Evolutionary conservation across 2,888 invertebrate genomes (phyloP).

Genomic region (Cheilosia variabilis): DNA sequence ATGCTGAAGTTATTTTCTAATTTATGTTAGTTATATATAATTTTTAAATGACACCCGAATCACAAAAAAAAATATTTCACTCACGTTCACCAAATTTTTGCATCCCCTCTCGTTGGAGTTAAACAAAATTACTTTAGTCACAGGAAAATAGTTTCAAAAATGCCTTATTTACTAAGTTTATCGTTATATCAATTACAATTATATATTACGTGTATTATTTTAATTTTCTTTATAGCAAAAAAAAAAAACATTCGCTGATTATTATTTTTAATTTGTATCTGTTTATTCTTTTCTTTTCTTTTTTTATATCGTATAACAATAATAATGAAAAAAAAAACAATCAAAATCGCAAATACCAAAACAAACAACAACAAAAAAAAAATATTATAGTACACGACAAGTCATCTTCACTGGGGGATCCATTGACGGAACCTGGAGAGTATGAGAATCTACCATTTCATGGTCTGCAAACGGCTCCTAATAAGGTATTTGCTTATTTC

Average conservation of each 20-base stretch:
- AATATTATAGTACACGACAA: slow-evolving; percentile 83
- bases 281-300: slow-evolving; percentile 47
- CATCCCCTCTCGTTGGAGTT: not conserved
- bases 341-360: slow-evolving; percentile 63
- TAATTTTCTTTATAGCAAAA: slow-evolving; percentile 76
- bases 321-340: slow-evolving; percentile 48
- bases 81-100: not conserved
- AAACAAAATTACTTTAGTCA: not conserved
- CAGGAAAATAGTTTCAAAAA: not conserved
- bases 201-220: slow-evolving; percentile 78
- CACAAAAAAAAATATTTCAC: not conserved
- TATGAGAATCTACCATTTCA: slow-evolving; percentile 98
- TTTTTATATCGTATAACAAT: slow-evolving; percentile 65
- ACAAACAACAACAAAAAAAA: slow-evolving; percentile 57
- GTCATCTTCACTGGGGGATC: slow-evolving; percentile 86
- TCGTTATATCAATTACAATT: not conserved
- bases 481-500: slow-evolving; percentile 89
- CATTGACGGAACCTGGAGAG: slow-evolving; percentile 92
- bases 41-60: not conserved
- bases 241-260: slow-evolving; percentile 49
- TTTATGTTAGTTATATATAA: too few relatives aligned
- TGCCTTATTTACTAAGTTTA: slow-evolving; percentile 80
- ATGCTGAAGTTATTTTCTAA: too few relatives aligned
- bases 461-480: slow-evolving; percentile 95
- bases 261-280: slow-evolving; percentile 52